These are phyloP conservation scores for Lithosia quadra DNA, from an alignment of 2,888 invertebrate genomes.

Conservation along the genomic window DNA sequence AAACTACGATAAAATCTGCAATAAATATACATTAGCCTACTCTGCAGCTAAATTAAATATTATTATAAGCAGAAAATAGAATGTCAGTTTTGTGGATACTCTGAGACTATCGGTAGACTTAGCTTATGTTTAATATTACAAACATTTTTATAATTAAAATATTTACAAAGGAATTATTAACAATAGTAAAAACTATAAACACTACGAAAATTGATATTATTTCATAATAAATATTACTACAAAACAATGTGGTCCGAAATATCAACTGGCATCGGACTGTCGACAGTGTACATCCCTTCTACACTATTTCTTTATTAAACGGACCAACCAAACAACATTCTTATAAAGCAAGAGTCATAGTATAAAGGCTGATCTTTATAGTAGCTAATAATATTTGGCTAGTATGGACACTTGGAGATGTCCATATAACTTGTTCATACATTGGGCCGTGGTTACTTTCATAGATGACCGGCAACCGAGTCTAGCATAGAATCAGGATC, in stretches of 20 bases:
- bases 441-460: no score
- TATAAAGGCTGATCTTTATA: background rate
- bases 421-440: no score
- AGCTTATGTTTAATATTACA: slow-evolving; percentile 63
- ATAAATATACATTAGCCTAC: slow-evolving; percentile 80
- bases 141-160: slow-evolving; percentile 73
- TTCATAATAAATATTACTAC: slow-evolving; percentile 81
- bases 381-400: background rate
- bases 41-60: slow-evolving; percentile 65
- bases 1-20: slow-evolving; percentile 72
- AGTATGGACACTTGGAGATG: background rate
- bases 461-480: no score
- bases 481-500: no score
- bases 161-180: slow-evolving; percentile 82
- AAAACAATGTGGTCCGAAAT: slow-evolving; percentile 78
- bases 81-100: slow-evolving; percentile 58
- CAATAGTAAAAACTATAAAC: slow-evolving; percentile 81
- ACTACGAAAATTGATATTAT: slow-evolving; percentile 79
- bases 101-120: slow-evolving; percentile 58
- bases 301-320: slow-evolving; percentile 26
- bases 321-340: slow-evolving; percentile 1
- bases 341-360: background rate
- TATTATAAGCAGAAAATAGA: slow-evolving; percentile 59
- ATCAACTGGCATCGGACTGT: slow-evolving; percentile 67
- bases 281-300: slow-evolving; percentile 26